Conservation (phyloP, 2,113 vertebrate genomes). For the Podiceps cristatus region DNA sequence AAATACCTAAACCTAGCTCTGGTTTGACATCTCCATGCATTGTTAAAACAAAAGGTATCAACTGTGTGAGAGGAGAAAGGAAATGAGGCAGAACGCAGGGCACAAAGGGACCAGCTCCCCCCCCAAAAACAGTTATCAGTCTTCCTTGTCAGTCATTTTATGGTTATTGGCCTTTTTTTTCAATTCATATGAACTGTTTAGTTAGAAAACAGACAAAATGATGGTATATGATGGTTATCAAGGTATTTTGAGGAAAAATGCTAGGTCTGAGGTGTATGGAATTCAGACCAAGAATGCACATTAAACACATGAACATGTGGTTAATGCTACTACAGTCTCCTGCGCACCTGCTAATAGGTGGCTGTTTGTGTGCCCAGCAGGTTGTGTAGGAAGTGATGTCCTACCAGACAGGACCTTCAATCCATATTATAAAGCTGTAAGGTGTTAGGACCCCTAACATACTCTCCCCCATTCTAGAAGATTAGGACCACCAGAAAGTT, state of each 20-base stretch:
- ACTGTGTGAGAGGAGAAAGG: not conserved
- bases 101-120: fast-evolving
- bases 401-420: not conserved
- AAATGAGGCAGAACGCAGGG: not conserved
- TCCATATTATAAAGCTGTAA: not conserved
- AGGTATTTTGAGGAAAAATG: not conserved
- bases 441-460: not conserved
- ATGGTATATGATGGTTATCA: not conserved
- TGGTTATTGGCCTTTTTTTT: not conserved
- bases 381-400: not conserved
- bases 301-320: not conserved
- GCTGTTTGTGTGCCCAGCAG: not conserved
- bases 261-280: not conserved
- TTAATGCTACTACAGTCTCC: not conserved
- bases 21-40: not conserved
- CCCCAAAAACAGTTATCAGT: not conserved
- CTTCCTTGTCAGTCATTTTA: not conserved
- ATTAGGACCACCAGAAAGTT: not conserved
- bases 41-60: not conserved
- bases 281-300: not conserved
- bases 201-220: not conserved
- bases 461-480: fast-evolving
- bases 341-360: not conserved
- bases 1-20: not conserved
- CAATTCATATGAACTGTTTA: not conserved